Evolutionary conservation across 2,113 vertebrate species (phyloP).

Genomic region (Scartelaos histophorus): DNA sequence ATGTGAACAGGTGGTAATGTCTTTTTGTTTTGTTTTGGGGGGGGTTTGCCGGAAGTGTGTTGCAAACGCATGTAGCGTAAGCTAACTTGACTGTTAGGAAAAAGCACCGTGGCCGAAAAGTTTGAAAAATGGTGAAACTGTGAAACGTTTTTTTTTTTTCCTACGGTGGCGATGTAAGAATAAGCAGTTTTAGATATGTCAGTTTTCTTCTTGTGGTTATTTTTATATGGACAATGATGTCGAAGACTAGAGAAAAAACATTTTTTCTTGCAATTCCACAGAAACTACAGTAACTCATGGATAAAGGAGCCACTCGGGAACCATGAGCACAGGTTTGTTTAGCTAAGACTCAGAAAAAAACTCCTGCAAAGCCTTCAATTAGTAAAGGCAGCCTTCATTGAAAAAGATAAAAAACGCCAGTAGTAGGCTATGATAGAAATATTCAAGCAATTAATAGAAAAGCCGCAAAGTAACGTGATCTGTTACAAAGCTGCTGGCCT

Average conservation of each 20-base stretch:
- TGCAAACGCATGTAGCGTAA: too few relatives aligned
- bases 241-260: constrained; percentile 39
- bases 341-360: constrained; percentile 43
- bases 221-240: constrained; percentile 55
- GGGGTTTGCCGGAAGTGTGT: neutral
- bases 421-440: neutral
- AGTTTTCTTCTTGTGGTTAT: neutral
- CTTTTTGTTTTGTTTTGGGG: too few relatives aligned
- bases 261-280: constrained; percentile 61
- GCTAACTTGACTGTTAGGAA: constrained; percentile 25
- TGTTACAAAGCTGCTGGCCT: neutral
- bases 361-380: neutral
- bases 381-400: neutral
- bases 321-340: constrained; percentile 85
- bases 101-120: constrained; percentile 66
- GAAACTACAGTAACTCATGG: constrained; percentile 77
- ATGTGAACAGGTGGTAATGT: neutral
- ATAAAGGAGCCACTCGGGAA: constrained; percentile 74
- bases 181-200: constrained; percentile 3
- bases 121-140: constrained; percentile 65
- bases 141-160: constrained; percentile 40
- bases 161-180: constrained; percentile 41
- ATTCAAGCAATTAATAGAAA: neutral
- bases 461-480: neutral
- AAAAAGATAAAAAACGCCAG: too few relatives aligned